Evolutionary conservation across 2,797 vertebrate species (phyloP).

Genomic region (Phylloscopus collybita): DNA sequence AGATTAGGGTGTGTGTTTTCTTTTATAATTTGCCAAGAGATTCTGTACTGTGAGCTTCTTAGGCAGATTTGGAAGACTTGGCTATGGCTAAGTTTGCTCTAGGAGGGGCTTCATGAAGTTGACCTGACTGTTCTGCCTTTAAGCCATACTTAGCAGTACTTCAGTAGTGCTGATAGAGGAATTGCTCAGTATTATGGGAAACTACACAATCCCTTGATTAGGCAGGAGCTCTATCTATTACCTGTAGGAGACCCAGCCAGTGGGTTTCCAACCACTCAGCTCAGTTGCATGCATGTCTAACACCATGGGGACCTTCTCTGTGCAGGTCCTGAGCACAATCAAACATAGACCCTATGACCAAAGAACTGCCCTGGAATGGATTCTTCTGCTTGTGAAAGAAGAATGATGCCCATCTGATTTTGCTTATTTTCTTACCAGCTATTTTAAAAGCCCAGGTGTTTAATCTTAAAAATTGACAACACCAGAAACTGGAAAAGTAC

Average conservation of each 20-base stretch:
- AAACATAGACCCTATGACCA: accelerated
- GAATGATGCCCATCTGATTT: not conserved
- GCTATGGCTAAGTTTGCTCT: not conserved
- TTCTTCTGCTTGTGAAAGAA: not conserved
- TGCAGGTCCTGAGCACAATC: not conserved
- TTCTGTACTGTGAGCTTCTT: not conserved
- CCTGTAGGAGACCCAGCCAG: not conserved
- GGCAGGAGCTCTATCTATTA: not conserved
- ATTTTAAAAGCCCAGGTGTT: not conserved
- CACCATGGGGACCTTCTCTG: not conserved
- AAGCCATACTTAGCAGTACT: not conserved
- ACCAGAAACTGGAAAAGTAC: not conserved
- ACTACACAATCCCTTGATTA: not conserved
- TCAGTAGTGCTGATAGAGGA: not conserved
- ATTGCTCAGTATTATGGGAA: not conserved
- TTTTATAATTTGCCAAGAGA: not conserved
- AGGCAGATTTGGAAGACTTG: not conserved
- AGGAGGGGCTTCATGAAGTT: not conserved
- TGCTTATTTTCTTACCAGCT: not conserved
- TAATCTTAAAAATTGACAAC: not conserved
- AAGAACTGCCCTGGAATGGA: not conserved
- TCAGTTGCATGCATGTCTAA: not conserved
- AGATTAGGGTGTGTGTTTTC: not conserved
- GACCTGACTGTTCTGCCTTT: not conserved
- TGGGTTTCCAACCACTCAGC: not conserved